Conservation (phyloP, 64 coral and sea anemone species). For the Actinia equina region DNA sequence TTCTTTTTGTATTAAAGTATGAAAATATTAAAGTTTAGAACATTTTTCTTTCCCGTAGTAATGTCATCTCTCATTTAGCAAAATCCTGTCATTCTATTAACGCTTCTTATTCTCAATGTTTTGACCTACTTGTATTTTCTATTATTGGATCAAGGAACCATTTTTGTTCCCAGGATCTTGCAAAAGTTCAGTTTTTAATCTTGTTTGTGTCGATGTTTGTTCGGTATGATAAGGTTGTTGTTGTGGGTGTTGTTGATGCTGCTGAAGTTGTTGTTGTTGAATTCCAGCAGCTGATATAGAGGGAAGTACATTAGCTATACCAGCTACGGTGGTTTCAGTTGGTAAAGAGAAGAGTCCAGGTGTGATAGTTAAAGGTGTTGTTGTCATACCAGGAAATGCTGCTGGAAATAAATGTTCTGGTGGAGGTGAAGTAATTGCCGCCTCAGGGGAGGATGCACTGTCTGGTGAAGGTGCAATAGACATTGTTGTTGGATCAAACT, state of each 20-base stretch:
- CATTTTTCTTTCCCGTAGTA: too few species aligned
- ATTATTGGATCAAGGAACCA: neutral
- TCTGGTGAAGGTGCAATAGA: slow-evolving; percentile 41
- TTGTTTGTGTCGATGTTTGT: neutral
- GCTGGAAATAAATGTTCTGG: slow-evolving; percentile 34
- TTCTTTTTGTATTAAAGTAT: too few species aligned
- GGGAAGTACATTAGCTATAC: neutral
- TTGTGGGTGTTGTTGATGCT: neutral
- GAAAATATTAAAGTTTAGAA: too few species aligned
- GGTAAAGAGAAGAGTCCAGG: neutral
- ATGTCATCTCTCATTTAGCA: too few species aligned
- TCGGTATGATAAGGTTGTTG: neutral
- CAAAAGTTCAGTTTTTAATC: neutral
- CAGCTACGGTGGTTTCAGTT: neutral
- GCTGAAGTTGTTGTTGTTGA: neutral
- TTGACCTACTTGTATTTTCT: neutral
- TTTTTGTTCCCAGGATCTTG: neutral
- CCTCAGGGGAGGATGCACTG: slow-evolving; percentile 32
- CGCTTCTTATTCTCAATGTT: too few species aligned
- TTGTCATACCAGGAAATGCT: slow-evolving; percentile 3
- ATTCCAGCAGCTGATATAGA: neutral
- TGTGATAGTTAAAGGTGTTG: neutral
- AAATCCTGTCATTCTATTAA: too few species aligned
- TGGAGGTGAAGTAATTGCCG: slow-evolving; percentile 51
- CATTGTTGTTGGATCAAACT: slow-evolving; percentile 76